A percentile compares a stretch with the other conserved stretches of the same genome.
These are phyloP conservation scores for Merops nubicus DNA, from an alignment of 2,113 vertebrate species.

Conservation along the genomic window DNA sequence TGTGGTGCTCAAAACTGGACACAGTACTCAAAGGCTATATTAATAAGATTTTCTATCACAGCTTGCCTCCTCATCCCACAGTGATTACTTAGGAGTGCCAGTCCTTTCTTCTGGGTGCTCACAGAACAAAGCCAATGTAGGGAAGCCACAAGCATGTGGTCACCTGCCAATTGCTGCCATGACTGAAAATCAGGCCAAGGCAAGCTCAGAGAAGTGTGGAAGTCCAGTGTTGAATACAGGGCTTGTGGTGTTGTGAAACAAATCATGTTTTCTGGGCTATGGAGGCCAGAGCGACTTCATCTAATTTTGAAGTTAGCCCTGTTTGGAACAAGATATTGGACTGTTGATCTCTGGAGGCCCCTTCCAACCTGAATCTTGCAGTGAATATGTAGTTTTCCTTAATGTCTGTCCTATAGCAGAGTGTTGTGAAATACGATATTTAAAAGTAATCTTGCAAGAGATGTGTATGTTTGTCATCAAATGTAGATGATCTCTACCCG, in stretches of 20 bases:
- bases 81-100: background rate
- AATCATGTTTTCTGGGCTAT: background rate
- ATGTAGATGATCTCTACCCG: too few species aligned
- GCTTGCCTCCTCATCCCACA: background rate
- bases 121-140: background rate
- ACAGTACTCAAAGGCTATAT: too few species aligned
- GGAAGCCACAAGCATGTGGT: background rate
- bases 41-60: background rate
- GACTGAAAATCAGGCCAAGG: background rate
- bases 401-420: background rate
- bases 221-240: background rate
- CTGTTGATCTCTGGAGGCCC: background rate
- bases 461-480: background rate
- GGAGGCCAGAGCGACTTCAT: background rate
- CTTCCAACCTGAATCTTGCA: background rate
- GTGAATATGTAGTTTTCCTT: background rate
- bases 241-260: background rate
- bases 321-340: background rate
- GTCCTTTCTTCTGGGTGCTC: background rate
- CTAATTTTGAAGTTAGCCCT: background rate
- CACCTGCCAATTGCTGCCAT: background rate
- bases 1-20: too few species aligned
- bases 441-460: background rate
- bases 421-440: background rate
- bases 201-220: background rate